These are phyloP conservation scores for Helleia helle DNA, from an alignment of 2,888 invertebrate genomes.

Conservation along the genomic window DNA sequence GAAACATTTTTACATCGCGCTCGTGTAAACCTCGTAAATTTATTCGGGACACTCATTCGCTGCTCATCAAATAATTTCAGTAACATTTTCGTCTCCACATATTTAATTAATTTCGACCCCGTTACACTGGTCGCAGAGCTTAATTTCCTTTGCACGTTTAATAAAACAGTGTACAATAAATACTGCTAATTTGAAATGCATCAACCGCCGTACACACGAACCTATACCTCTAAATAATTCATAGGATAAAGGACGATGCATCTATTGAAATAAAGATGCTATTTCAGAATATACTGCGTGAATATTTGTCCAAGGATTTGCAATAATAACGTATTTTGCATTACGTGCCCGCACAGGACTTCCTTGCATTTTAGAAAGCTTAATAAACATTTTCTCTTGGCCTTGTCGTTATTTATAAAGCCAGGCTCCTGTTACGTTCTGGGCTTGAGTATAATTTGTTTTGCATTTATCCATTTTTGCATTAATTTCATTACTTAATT, in stretches of 20 bases:
- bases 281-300: conserved; percentile 5
- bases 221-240: conserved; percentile 5
- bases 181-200: conserved; percentile 13
- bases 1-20: conserved; percentile 19
- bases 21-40: conserved; percentile 58
- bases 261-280: neutral
- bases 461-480: conserved; percentile 7
- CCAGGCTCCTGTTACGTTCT: conserved; percentile 8
- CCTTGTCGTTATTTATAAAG: conserved; percentile 10
- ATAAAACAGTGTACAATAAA: conserved; percentile 8
- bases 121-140: neutral
- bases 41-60: conserved; percentile 29
- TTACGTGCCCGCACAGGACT: conserved; percentile 9
- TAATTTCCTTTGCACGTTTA: conserved; percentile 2
- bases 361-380: conserved; percentile 11
- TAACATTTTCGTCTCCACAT: conserved; percentile 5
- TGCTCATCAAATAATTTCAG: conserved; percentile 11
- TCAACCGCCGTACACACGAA: conserved; percentile 8
- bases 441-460: conserved; percentile 4
- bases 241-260: neutral
- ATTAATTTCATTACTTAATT: too few species aligned
- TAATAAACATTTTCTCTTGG: conserved; percentile 12
- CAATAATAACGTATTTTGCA: conserved; percentile 11
- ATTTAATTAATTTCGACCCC: neutral
- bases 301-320: conserved; percentile 6